Base-by-base conservation (phyloP, 1,140 invertebrate species). In the Fopius arisanus region DNA sequence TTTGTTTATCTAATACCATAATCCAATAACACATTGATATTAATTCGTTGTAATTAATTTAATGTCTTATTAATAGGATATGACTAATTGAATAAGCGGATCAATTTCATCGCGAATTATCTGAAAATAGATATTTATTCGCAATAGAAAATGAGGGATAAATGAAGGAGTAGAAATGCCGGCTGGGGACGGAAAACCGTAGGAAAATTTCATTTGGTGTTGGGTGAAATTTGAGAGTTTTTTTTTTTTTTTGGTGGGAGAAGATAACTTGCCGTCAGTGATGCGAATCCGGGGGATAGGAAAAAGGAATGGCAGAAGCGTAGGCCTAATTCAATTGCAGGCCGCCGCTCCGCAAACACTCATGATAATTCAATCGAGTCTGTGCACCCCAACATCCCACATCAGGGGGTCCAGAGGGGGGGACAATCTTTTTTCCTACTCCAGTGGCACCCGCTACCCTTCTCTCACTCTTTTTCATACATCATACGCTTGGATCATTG, bases 291-390 rank as follows among this genome's bases (percentile, higher is more conserved):
- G 40, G 67, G n/a, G 63, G 65, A 40, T 54, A 63, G 63, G 26
- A 66, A 67, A 41, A 62, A 29, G 37, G 67, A 65, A 54, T 70
- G 23, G 40, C 26, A 67, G 10, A 71, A 29, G 67, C n/a, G 72
- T 67, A 77, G 77, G 70, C 79, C 79, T 87, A 87, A 88, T 87
- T 88, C 86, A 84, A 88, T 88, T 87, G 86, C 81, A 86, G 77
- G 80, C 84, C 80, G 81, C 80, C 83, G 84, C 82, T 88, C 82
- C 84, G 82, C 86, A 88, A 88, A 88, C 86, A 88, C 86, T 87
- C 86, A 82, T 85, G 86, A 88, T 88, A 87, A 87, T 88, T 88
- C 86, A 86, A 87, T 88, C 84, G 81, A 82, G 80, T 70, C 78
- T 81, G 78, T 72, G 67, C 72, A 76, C 41, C 59, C 66, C 21